Conservation (phyloP, 2,888 invertebrate species). For the Plebejus anna region DNA sequence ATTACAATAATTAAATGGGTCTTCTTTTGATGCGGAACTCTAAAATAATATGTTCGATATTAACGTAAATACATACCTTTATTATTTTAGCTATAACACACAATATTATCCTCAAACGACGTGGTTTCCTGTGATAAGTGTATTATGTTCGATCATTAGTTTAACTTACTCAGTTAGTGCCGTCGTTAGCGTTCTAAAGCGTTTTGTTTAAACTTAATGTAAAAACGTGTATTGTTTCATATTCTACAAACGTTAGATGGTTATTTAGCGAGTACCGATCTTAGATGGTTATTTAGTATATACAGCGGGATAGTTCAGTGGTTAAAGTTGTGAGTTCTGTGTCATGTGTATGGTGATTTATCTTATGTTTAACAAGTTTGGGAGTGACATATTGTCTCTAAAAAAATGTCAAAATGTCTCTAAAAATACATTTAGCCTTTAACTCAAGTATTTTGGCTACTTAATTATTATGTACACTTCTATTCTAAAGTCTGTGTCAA, state of each 20-base stretch:
- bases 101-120: not conserved
- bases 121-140: not conserved
- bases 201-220: not conserved
- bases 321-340: not conserved
- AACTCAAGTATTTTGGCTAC: too few relatives aligned
- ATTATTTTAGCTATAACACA: not conserved
- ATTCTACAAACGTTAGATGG: not conserved
- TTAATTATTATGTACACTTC: too few relatives aligned
- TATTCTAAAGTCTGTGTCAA: too few relatives aligned
- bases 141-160: conserved; percentile 2
- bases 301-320: not conserved
- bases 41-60: not conserved
- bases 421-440: too few relatives aligned
- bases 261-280: not conserved
- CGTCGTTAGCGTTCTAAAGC: not conserved
- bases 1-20: too few relatives aligned
- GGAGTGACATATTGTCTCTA: not conserved
- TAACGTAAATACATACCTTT: not conserved
- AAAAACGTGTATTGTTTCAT: not conserved
- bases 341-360: not conserved
- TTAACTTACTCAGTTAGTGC: not conserved
- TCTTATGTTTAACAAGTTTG: not conserved
- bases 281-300: not conserved
- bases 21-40: not conserved
- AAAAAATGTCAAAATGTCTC: too few relatives aligned